Base-by-base conservation (phyloP, 2,888 invertebrate species). In the Marronus borbonicus region DNA sequence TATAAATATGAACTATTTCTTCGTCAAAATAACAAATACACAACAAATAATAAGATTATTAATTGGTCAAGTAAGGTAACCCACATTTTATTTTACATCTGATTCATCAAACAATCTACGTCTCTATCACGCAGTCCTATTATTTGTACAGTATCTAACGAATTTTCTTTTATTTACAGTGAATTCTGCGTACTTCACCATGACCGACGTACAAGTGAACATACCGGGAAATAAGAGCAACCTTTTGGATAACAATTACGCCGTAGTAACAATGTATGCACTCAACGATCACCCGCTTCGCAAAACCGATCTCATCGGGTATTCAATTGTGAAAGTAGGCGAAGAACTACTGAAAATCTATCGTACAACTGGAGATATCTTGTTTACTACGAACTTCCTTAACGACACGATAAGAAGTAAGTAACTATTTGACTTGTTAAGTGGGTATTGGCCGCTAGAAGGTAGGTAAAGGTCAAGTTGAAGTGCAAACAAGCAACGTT, bases 141-240 rank as follows among this genome's bases (percentile, higher is more conserved):
- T 36, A 5, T 36, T 36, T 36, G 31, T 58, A 58, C 3, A 58
- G 20, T 0, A 17, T 20, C 4, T 52, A 58, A 58, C 5, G 14
- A 12, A 24, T 50, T 49, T 68, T 65, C 76, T 60, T 72, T 80
- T 79, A 80, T 66, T 85, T 87, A 49, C 84, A 87, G 86, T 77
- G n/a, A 55, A 81, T 66, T 83, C 83, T 44, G 83, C 84, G 7
- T 87, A 87, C 79, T 86, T 88, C 78, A 84, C 86, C 3, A 87
- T 87, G 85, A 83, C 84, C 31, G 83, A 87, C 79, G 81, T 87
- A 74, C 80, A 83, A 68, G 70, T 86, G 66, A 85, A 83, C 44
- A 81, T 87, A 70, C 86, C 87, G 20, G 83, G 82, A 17, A 82
- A 84, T 75, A 83, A 80, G 55, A 80, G 80, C n/a, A 84, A 83